phyloP scores from a whole-genome alignment of 92 coral and sea anemone species.

The Epizoanthus ramosus region DNA sequence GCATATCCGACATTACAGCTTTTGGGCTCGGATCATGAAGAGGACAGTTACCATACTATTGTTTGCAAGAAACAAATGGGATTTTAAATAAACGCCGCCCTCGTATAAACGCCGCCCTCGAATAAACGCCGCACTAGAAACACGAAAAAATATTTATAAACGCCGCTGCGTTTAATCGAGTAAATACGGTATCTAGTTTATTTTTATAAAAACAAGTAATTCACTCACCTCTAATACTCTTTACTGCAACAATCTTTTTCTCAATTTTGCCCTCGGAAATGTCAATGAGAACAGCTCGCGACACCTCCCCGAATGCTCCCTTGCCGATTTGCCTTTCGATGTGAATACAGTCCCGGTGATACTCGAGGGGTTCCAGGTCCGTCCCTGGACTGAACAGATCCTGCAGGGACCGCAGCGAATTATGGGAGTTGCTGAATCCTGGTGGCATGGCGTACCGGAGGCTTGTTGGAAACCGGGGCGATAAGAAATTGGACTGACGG shows the following conservation, averaged over 20 bases:
- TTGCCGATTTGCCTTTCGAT: conserved; percentile 38
- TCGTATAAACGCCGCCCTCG: too few species aligned
- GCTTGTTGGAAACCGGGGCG: conserved; percentile 5
- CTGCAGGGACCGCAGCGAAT: conserved; percentile 31
- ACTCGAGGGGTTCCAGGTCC: conserved; percentile 16
- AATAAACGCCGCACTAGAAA: too few species aligned
- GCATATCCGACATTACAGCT: too few species aligned
- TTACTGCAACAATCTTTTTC: conserved; percentile 32
- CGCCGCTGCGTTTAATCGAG: too few species aligned
- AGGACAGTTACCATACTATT: too few species aligned
- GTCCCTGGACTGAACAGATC: conserved; percentile 31
- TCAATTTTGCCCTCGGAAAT: conserved; percentile 30
- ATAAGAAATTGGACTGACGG: conserved; percentile 16
- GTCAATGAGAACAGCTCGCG: conserved; percentile 36
- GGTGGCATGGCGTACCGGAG: conserved; percentile 39
- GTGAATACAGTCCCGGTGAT: conserved; percentile 39
- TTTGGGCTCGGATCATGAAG: too few species aligned
- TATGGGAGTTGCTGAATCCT: conserved; percentile 31
- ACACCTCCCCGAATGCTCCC: conserved; percentile 39
- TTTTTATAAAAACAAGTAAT: too few species aligned
- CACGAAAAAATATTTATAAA: too few species aligned
- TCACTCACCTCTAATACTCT: conserved; percentile 26
- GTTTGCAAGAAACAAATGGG: too few species aligned
- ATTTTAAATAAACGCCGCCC: too few species aligned
- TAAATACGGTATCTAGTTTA: too few species aligned